Base-by-base conservation (phyloP, 2,888 invertebrate species). In the Plebejus argus region DNA sequence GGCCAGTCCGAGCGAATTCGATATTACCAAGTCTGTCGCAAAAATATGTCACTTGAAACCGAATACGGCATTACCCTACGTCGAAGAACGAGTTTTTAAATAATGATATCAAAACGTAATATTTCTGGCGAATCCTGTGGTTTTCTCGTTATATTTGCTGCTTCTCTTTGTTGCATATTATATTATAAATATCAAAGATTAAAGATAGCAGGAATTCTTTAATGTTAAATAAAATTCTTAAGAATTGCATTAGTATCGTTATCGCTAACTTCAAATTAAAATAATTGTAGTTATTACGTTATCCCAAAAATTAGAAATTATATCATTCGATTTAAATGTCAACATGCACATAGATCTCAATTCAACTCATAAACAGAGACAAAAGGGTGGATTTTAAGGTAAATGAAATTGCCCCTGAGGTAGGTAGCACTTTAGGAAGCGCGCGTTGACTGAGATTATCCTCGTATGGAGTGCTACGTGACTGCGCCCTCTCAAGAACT, bases 401-500 rank as follows among this genome's bases (percentile, higher is more conserved):
- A 76, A 66, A 76, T 61, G 45, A 45, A 45, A 61, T 45, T 61
- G 66, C 49, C 70, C 6, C 45, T 76, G 28, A 70, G n/a, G n/a
- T n/a, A n/a, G n/a, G n/a, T n/a, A n/a, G n/a, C 20, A 5, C 35
- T 56, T 76, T 45, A 70, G 39, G 33, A 76, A 23, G 70, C 71
- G 35, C 45, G 53, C 23, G 35, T 72, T 77, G 76, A 58, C 35
- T 77, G 23, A 77, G 39, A 77, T 71, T 58, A 39, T 71, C 74
- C 53, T 53, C 23, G 56, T 56, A 28, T 77, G 28, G 3, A 77
- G 77, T 12, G 49, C 8, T 71, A 39, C 58, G 71, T 70, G 77
- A 77, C 71, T 76, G 4, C 18, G 71, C 71, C 71, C 71, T 39
- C 76, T 76, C 23, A 56, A 71, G 35, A 76, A 70, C 76, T 76